phyloP scores from a whole-genome alignment of 2,113 vertebrate genomes.

The Orientallactaga bullata region DNA sequence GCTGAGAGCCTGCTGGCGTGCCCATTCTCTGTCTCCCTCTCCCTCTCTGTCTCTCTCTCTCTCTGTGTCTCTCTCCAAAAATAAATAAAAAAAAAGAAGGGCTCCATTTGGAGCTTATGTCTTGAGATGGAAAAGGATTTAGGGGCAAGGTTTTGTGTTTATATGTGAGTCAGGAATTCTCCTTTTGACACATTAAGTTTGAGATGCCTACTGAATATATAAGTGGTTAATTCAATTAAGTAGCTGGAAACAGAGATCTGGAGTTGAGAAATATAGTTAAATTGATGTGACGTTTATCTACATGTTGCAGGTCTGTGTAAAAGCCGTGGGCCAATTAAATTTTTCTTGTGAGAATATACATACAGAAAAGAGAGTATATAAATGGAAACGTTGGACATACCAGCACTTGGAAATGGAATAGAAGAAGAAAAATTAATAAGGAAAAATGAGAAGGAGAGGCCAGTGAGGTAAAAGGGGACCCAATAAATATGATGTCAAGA shows the following conservation, averaged over 20 bases:
- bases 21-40: too few relatives aligned
- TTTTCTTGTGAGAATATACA: not conserved
- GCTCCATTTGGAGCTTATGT: not conserved
- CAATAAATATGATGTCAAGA: not conserved
- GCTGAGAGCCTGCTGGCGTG: too few relatives aligned
- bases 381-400: not conserved
- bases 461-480: not conserved
- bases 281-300: not conserved
- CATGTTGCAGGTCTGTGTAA: not conserved
- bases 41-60: too few relatives aligned
- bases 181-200: not conserved
- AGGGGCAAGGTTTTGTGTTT: not conserved
- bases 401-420: not conserved
- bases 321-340: not conserved
- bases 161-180: not conserved
- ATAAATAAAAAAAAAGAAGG: too few relatives aligned
- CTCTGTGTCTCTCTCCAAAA: too few relatives aligned
- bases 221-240: not conserved
- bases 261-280: conserved; percentile 1
- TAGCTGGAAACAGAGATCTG: not conserved
- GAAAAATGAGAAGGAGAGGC: not conserved
- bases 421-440: not conserved
- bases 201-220: not conserved
- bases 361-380: not conserved
- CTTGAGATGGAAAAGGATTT: not conserved